These are phyloP conservation scores for Megaustenia siamemsis DNA, from an alignment of 2,888 invertebrate genomes.

Conservation along the genomic window DNA sequence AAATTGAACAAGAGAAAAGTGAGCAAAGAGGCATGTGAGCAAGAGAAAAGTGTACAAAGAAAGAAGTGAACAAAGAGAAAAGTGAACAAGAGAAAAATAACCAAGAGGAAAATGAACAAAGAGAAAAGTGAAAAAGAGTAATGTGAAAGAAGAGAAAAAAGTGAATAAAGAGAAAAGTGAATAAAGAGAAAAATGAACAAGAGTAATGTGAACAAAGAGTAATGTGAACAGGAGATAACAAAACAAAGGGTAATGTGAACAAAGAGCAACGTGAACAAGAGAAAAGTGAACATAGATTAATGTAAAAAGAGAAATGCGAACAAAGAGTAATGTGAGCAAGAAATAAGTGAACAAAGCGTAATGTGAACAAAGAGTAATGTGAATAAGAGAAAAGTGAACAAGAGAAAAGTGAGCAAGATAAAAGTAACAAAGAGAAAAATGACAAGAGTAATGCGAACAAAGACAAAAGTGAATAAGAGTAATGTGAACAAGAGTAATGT, in stretches of 20 bases:
- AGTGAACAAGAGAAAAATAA: not conserved
- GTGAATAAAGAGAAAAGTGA: too few species aligned
- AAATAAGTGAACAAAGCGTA: not conserved
- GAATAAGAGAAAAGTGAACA: not conserved
- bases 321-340: too few species aligned
- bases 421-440: not conserved
- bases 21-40: not conserved
- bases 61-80: not conserved
- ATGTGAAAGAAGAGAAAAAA: not conserved
- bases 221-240: not conserved
- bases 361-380: not conserved
- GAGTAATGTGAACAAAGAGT: not conserved
- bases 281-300: too few species aligned
- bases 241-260: not conserved
- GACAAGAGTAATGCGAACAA: not conserved
- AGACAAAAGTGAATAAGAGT: not conserved
- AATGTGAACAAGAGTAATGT: too few species aligned
- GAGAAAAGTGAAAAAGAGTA: not conserved
- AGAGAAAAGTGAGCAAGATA: not conserved
- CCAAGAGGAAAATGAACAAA: not conserved
- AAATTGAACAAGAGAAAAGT: not conserved
- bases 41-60: not conserved
- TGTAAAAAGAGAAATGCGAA: too few species aligned
- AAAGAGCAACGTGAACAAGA: not conserved
- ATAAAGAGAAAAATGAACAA: too few species aligned